phyloP scores from a whole-genome alignment of 2,888 invertebrate species.

The Catocala sponsa region DNA sequence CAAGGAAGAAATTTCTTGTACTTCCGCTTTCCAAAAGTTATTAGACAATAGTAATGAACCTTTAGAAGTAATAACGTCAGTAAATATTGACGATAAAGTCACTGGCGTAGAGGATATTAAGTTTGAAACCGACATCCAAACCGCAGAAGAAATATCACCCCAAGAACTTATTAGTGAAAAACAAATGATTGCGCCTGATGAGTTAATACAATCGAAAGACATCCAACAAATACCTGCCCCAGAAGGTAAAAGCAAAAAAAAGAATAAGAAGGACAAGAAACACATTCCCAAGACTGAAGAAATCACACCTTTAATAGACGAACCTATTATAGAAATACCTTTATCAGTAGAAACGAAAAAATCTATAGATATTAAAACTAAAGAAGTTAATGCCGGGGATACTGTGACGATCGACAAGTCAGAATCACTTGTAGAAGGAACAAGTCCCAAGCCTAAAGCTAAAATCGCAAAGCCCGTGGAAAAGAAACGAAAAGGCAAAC shows the following conservation, averaged over 20 bases:
- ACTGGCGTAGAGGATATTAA: slow-evolving; percentile 8
- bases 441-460: slow-evolving; percentile 64
- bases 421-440: slow-evolving; percentile 32
- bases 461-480: slow-evolving; percentile 77
- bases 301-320: slow-evolving; percentile 10
- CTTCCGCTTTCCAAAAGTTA: slow-evolving; percentile 69
- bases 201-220: slow-evolving; percentile 17
- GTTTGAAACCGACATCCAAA: slow-evolving; percentile 13
- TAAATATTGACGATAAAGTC: slow-evolving; percentile 18
- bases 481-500: slow-evolving; percentile 67
- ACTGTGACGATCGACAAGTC: slow-evolving; percentile 7
- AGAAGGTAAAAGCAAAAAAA: slow-evolving; percentile 52
- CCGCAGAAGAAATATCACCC: slow-evolving; percentile 3
- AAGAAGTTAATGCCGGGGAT: too few species aligned
- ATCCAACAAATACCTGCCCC: slow-evolving; percentile 11
- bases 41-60: slow-evolving; percentile 54
- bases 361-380: slow-evolving; percentile 3
- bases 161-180: slow-evolving; percentile 23
- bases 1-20: slow-evolving; percentile 69
- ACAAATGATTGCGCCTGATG: not conserved
- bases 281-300: slow-evolving; percentile 33
- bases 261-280: slow-evolving; percentile 58
- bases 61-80: slow-evolving; percentile 23
- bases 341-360: slow-evolving; percentile 6
- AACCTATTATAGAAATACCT: not conserved